Conservation (phyloP, 2,113 vertebrate genomes). For the Clarias batrachus region DNA sequence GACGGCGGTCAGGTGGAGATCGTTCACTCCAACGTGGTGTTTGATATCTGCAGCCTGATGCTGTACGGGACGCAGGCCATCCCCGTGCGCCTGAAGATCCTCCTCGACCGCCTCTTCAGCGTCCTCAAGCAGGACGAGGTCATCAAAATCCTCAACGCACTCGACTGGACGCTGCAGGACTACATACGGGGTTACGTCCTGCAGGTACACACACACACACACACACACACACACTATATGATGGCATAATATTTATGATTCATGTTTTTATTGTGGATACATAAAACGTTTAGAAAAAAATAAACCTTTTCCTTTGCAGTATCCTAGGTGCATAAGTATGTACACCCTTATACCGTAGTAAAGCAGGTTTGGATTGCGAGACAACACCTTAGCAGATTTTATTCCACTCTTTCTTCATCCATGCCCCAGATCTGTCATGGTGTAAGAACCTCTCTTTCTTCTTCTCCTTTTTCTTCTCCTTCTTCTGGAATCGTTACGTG, state of each 20-base stretch:
- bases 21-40: constrained; percentile 95
- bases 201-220: constrained; percentile 71
- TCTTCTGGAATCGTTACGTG: neutral
- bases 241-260: neutral
- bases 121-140: constrained; percentile 96
- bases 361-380: too few relatives aligned
- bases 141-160: constrained; percentile 89
- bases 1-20: constrained; percentile 95
- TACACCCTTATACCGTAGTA: too few relatives aligned
- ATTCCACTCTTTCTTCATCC: neutral
- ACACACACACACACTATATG: neutral
- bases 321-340: neutral
- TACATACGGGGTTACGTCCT: constrained; percentile 97
- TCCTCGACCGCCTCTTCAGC: constrained; percentile 95
- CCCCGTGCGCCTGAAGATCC: constrained; percentile 94
- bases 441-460: neutral
- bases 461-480: neutral
- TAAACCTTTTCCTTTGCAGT: neutral
- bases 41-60: constrained; percentile 98
- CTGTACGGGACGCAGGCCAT: constrained; percentile 94
- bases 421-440: neutral
- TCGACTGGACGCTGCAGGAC: constrained; percentile 97
- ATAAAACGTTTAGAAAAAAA: neutral
- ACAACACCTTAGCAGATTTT: too few relatives aligned
- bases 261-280: neutral